phyloP scores from a whole-genome alignment of 2,113 vertebrate genomes.

The Fregetta grallaria region DNA sequence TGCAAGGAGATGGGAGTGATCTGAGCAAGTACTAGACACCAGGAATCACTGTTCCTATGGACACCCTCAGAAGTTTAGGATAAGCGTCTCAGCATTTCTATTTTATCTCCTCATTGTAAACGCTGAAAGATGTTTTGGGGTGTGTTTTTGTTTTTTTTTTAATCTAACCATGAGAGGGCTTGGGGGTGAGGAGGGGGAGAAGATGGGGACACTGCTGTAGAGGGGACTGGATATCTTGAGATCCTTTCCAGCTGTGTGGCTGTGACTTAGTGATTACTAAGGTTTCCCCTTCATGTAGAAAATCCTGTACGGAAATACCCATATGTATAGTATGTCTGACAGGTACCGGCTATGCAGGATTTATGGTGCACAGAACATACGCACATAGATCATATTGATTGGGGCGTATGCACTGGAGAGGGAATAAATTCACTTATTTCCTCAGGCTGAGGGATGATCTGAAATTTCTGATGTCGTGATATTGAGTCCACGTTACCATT shows the following conservation, averaged over 20 bases:
- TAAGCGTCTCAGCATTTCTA: neutral
- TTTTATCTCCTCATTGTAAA: neutral
- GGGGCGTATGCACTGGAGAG: neutral
- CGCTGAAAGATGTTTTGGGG: neutral
- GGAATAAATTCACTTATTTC: neutral
- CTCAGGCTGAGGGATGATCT: neutral
- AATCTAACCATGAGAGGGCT: neutral
- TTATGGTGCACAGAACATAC: neutral
- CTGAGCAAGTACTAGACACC: neutral
- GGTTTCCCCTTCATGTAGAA: neutral
- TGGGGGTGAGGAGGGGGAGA: neutral
- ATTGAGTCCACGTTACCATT: neutral
- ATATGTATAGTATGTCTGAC: neutral
- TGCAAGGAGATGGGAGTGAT: neutral
- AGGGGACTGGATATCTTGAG: neutral
- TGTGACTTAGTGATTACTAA: neutral
- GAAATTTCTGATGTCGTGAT: neutral
- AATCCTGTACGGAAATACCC: neutral
- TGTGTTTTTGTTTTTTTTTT: neutral
- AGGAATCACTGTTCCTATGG: neutral
- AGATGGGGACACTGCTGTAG: neutral
- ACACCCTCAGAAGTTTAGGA: neutral
- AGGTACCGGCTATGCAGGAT: neutral
- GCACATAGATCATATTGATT: neutral
- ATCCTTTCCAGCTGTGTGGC: neutral